Conservation (phyloP, 2,888 invertebrate genomes). For the Bruchidius siliquastri region DNA sequence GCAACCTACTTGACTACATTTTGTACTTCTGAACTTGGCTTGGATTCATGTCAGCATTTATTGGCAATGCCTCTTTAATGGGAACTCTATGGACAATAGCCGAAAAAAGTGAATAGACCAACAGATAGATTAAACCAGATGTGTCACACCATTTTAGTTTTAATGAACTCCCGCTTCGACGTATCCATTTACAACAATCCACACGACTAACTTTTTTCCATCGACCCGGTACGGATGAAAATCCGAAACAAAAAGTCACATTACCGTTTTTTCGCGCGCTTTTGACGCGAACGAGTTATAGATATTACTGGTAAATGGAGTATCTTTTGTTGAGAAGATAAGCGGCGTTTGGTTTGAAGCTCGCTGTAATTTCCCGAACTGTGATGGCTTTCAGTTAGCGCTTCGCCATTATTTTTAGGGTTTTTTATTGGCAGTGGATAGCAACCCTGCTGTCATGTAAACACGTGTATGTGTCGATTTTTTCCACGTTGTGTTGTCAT, state of each 20-base stretch:
- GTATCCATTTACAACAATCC: background rate
- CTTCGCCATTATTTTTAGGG: constrained; percentile 36
- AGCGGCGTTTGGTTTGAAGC: constrained; percentile 28
- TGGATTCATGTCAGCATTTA: too few relatives aligned
- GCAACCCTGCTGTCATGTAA: constrained; percentile 38
- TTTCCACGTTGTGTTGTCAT: constrained; percentile 29
- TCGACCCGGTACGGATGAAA: background rate
- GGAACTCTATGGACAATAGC: background rate
- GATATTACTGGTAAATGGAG: constrained; percentile 1
- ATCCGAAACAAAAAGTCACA: background rate
- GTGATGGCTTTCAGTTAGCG: constrained; percentile 32
- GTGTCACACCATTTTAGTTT: background rate
- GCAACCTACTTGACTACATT: too few relatives aligned
- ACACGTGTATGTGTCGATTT: constrained; percentile 33
- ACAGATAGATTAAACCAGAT: background rate
- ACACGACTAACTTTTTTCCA: background rate
- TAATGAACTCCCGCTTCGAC: background rate
- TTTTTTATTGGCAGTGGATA: constrained; percentile 38
- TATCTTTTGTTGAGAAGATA: constrained; percentile 10
- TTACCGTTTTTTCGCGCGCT: background rate
- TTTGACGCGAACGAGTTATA: background rate
- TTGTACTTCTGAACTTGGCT: too few relatives aligned
- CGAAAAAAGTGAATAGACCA: background rate
- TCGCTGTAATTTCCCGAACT: constrained; percentile 39
- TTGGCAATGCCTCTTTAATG: background rate